Base-by-base conservation (phyloP, 1,140 invertebrate species). In the Lerema accius region DNA sequence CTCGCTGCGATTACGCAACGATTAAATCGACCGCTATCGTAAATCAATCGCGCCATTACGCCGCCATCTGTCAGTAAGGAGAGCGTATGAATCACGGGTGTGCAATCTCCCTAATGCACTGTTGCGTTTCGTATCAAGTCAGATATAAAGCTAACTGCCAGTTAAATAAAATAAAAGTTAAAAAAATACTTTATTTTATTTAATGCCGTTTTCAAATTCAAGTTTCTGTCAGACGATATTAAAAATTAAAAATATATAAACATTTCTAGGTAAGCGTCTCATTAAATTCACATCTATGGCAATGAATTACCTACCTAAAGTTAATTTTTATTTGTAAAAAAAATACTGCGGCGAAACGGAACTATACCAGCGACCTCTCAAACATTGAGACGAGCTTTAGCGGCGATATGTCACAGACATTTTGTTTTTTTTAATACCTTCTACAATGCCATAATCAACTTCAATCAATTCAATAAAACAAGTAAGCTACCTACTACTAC, bases 41-140 rank as follows among this genome's bases (percentile, higher is more conserved):
- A 80, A 80, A 81, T 84, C 78, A 84, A 76, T 81, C 78, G 74
- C 58, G 62, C 71, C 74, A 78, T 80, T 81, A 80, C 73, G 71
- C 71, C 65, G 73, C 76, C 73, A 77, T 73, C 73, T 84, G 79
- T 84, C 81, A 84, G 63, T 80, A 84, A 81, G 68, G 75, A 67
- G 76, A 80, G 72, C 81, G 70, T 65, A 78, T 80, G 73, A 78
- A 84, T 84, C 81, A 83, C 76, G 77, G 37, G 11, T 42, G 55
- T 14, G 39, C 42, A 23, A 23, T 43, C 17, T 16, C 35, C 39
- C 19, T 46, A 17, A 10, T 3, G 43, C 16, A 46, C 4, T 19
- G 16, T 46, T 46, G 17, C 9, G 16, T 46, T 46, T 46, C 43
- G 43, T 50, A 42, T 23, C 5, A 2, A 23, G 2, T 23, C 5